Percentiles rank a stretch among this genome's conserved stretches.
Conservation (phyloP, 2,888 invertebrate species). For the Agrochola macilenta region DNA sequence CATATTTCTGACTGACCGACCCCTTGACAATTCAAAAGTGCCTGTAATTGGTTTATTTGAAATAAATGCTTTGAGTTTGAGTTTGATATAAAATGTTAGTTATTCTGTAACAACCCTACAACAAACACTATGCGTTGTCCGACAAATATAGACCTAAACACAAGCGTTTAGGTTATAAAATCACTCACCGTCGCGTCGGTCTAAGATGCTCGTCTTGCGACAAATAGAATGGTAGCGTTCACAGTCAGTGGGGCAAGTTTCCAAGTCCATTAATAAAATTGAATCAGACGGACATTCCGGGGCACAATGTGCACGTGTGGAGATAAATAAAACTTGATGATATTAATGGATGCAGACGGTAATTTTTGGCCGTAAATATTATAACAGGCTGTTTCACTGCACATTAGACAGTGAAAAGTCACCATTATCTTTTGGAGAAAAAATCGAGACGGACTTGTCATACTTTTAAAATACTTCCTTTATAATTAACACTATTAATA, state of each 20-base stretch:
- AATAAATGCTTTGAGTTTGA: too few species aligned
- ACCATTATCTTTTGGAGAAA: neutral
- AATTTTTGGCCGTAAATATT: slow-evolving; percentile 7
- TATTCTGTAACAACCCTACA: slow-evolving; percentile 59
- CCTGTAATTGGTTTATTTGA: too few species aligned
- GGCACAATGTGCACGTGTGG: slow-evolving; percentile 87
- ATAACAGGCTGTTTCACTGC: neutral
- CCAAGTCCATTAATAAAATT: slow-evolving; percentile 91
- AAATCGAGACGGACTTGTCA: too few species aligned
- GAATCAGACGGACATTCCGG: slow-evolving; percentile 90
- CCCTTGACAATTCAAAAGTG: too few species aligned
- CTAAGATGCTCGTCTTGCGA: slow-evolving; percentile 80
- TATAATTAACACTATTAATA: neutral
- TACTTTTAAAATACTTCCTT: neutral
- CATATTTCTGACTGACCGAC: too few species aligned
- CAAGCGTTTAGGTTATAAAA: slow-evolving; percentile 74
- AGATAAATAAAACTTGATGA: slow-evolving; percentile 81
- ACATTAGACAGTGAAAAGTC: neutral
- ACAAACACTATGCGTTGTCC: slow-evolving; percentile 42
- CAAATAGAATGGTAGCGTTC: slow-evolving; percentile 85
- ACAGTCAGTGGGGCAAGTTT: slow-evolving; percentile 89
- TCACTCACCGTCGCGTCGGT: slow-evolving; percentile 67
- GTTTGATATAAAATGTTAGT: slow-evolving; percentile 12
- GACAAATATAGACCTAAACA: slow-evolving; percentile 75
- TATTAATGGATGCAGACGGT: slow-evolving; percentile 61